A percentile compares a stretch with the other conserved stretches of the same genome.
These are phyloP conservation scores for Rhinoraja longicauda DNA, from an alignment of 2,797 vertebrate genomes.

Conservation along the genomic window DNA sequence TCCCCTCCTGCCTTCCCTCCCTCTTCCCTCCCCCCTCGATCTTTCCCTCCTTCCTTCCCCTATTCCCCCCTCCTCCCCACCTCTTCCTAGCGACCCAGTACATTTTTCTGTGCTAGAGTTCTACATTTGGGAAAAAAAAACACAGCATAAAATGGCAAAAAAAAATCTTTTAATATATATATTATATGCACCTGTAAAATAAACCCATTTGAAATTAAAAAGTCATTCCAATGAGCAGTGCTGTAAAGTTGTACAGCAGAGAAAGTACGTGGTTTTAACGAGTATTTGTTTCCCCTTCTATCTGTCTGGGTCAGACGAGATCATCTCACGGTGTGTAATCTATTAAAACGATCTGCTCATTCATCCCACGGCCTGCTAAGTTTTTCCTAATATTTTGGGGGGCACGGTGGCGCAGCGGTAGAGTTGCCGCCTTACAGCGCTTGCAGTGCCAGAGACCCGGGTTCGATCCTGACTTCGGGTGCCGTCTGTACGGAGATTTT, in stretches of 20 bases:
- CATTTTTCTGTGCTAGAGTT: neutral
- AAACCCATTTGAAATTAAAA: conserved; percentile 5
- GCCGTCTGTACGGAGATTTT: too few relatives aligned
- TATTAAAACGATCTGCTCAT: neutral
- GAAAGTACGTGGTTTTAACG: neutral
- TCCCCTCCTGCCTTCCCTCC: too few relatives aligned
- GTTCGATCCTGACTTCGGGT: too few relatives aligned
- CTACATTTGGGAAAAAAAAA: conserved; percentile 10
- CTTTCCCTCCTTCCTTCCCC: too few relatives aligned
- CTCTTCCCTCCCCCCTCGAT: too few relatives aligned
- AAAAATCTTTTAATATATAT: conserved; percentile 26
- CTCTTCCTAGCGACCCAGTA: neutral
- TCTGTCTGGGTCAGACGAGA: neutral
- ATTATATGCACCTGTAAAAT: conserved; percentile 9
- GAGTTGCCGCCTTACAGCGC: too few relatives aligned
- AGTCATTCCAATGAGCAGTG: neutral
- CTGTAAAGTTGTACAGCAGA: neutral
- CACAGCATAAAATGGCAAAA: neutral
- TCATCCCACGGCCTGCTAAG: neutral
- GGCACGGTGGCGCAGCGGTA: too few relatives aligned
- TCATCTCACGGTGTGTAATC: neutral
- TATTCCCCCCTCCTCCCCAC: neutral
- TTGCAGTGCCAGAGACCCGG: too few relatives aligned
- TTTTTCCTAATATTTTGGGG: neutral
- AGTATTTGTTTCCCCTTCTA: neutral